A percentile compares a stretch with the other conserved stretches of the same genome.
Conservation (phyloP, 2,797 vertebrate species). For the Emydoidea blandingii region DNA sequence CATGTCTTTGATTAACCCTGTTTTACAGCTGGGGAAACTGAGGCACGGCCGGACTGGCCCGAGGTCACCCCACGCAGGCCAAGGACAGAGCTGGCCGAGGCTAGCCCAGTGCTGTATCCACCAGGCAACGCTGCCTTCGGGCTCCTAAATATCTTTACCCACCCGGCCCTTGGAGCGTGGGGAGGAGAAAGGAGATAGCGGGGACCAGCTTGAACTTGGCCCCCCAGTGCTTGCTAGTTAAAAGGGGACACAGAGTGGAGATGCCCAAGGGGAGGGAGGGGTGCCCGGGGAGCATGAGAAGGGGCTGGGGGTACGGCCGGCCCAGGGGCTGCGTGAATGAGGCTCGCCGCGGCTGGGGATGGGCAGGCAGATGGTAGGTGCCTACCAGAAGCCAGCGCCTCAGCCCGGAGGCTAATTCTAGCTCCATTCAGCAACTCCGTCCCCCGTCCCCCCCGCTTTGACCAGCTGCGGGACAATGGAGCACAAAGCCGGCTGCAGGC, state of each 20-base stretch:
- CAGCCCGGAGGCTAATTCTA: background rate
- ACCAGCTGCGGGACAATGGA: conserved; percentile 5
- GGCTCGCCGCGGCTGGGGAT: background rate
- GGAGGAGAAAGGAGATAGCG: background rate
- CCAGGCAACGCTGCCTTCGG: background rate
- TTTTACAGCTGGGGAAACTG: background rate
- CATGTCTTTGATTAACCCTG: background rate
- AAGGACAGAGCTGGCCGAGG: background rate
- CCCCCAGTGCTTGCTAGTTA: background rate
- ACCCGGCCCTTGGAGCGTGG: background rate
- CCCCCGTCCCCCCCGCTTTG: background rate
- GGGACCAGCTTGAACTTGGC: background rate
- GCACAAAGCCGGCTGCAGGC: background rate
- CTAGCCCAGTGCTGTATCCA: background rate
- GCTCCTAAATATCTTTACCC: background rate
- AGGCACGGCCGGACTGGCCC: background rate
- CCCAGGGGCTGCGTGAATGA: background rate
- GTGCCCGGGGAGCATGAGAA: background rate
- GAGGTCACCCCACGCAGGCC: background rate
- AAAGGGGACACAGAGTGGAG: background rate
- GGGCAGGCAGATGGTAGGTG: conserved; percentile 1
- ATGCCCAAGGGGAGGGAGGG: background rate
- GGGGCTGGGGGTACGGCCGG: background rate
- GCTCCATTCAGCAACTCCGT: background rate
- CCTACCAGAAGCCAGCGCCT: background rate